Evolutionary conservation across 2,113 vertebrate genomes (phyloP), one percentile per base, ranked within the genome.

Genomic region (Microcebus ravelobensis): DNA sequence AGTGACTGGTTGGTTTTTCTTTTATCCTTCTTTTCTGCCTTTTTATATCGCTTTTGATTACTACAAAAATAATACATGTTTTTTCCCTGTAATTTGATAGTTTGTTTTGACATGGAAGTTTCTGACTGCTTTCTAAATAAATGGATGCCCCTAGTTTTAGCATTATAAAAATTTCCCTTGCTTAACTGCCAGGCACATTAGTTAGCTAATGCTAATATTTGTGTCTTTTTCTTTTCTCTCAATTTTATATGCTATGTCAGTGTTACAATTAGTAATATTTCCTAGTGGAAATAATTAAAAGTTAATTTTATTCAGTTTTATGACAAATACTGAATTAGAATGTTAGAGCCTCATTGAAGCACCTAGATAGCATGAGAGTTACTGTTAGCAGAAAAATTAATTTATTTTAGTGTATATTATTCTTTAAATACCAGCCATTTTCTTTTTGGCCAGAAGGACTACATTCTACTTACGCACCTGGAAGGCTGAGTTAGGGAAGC

Each of bases 261-360:
- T 88, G 61, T 96, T 76, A 68, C 1, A 81, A 87, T 8, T 73
- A 91, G 81, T 67, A 61, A 8, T 88, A 50, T 76, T 82, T 94
- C 42, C 11, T 88, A n/a, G 39, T 25, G 36, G 50, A 92, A 85
- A 63, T 81, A 93, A 94, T 77, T 77, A 65, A 74, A 90, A 74
- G 76, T 87, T 84, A 18, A 79, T 83, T 97, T 89, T 68, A 82
- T 87, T 96, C 36, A 48, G 2, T 39, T 34, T 52, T 83, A 15
- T 57, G 20, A 45, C 63, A 94, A 21, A 65, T 87, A 79, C 36
- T 76, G 76, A 57, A 63, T 94, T 93, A 91, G 70, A 91, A 93
- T 86, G 59, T 31, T 70, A 67, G 59, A 85, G 31, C 27, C 23
- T 93, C 63, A 36, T 0, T 63, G 89, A 79, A 93, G 68, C 20